Base-by-base conservation (phyloP, 2,113 vertebrate genomes). In the Bostrychus sinensis region DNA sequence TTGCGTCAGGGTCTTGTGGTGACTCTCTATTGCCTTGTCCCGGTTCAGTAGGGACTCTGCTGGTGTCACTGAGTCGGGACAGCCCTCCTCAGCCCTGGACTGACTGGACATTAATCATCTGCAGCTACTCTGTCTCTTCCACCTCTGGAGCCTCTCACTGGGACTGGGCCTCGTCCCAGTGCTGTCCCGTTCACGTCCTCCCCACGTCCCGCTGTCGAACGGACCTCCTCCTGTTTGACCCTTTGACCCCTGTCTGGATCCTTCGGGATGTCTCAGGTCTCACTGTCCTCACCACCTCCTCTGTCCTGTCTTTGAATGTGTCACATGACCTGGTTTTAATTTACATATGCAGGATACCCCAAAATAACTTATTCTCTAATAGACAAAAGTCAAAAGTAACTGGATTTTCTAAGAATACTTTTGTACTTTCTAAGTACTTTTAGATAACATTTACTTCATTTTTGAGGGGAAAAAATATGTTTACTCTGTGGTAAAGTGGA, bases 101-200 rank as follows among this genome's bases (percentile, higher is more conserved):
- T 50, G 11, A 72, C 66, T 32, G 59, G n/a, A 68, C 81, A 84
- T 84, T 78, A 77, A 84, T 84, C 81, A 84, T 80, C 36, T 13
- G 59, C 62, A 65, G 66, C 65, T 30, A 59, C 53, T 1, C 8
- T 22, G 58, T 65, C 51, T 71, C 66, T 58, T 1, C 17, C 34
- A 7, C 34, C 59, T 37, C 37, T 10, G 7, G 8, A 60, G 3
- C 5, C 37, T 51, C 72, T 72, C 72, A 1, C 26, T 50, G 78
- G 77, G 70, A 51, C 39, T 5, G 13, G 38, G n/a, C 41, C 45
- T 28, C 20, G n/a, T 17, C 9, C 37, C 20, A 7, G 12, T 9
- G 1, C 48, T 38, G 25, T 48, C 42, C 5, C n/a, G 48, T 32
- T 8, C 30, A 3, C 8, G 30, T 32, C 30, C 30, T 32, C 30